Conservation (phyloP, 2,888 invertebrate genomes). For the Aelia acuminata region DNA sequence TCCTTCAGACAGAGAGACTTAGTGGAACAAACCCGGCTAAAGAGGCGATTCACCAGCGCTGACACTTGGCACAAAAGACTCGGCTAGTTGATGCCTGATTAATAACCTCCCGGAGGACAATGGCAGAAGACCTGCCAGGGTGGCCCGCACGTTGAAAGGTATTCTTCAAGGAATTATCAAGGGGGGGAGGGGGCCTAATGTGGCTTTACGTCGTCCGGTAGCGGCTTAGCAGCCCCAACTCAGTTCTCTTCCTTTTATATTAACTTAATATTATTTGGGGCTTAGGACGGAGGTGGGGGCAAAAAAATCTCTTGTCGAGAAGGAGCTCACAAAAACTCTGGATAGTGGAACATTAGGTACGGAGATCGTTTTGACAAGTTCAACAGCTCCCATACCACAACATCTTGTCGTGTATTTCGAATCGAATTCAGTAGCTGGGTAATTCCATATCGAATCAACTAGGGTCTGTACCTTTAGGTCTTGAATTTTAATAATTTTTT, state of each 20-base stretch:
- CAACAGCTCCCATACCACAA: background rate
- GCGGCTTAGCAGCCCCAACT: constrained; percentile 3
- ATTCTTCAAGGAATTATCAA: background rate
- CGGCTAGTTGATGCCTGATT: constrained; percentile 11
- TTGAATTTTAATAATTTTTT: too few relatives aligned
- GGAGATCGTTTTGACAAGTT: background rate
- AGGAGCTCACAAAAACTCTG: background rate
- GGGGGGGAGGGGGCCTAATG: background rate
- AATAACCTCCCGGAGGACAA: background rate
- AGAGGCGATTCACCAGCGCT: background rate
- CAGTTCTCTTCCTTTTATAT: constrained; percentile 49
- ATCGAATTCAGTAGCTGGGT: background rate
- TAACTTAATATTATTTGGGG: constrained; percentile 49
- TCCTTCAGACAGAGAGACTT: background rate
- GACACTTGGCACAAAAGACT: background rate
- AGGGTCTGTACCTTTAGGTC: too few relatives aligned
- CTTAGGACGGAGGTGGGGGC: background rate
- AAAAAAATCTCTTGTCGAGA: constrained; percentile 18
- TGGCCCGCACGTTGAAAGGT: background rate
- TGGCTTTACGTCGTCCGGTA: background rate
- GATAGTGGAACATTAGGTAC: background rate
- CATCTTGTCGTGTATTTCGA: background rate
- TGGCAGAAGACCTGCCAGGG: background rate
- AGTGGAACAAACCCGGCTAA: background rate
- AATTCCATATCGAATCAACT: too few relatives aligned